phyloP scores from a whole-genome alignment of 2,888 invertebrate genomes.

The Drosophila macrothrix region DNA sequence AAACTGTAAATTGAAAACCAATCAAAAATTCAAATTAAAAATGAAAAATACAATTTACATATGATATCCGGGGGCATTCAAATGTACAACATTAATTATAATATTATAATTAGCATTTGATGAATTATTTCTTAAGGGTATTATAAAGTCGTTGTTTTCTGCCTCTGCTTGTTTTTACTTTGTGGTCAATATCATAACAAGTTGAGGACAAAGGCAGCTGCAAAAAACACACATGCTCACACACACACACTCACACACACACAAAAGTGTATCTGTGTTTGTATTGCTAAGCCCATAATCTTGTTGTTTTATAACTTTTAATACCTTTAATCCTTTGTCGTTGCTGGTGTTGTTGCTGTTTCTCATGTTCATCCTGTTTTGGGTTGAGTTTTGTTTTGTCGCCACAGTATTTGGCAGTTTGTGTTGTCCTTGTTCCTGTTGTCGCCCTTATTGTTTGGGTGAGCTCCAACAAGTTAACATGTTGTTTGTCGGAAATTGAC shows the following conservation, averaged over 20 bases:
- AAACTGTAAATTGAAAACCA: too few species aligned
- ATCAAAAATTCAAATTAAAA: too few species aligned
- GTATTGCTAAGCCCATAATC: constrained; percentile 72
- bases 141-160: constrained; percentile 2
- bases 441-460: constrained; percentile 20
- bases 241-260: background rate
- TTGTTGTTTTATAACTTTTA: constrained; percentile 80
- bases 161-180: background rate
- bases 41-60: too few species aligned
- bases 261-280: constrained; percentile 40
- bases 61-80: too few species aligned
- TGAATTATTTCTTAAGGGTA: constrained; percentile 9
- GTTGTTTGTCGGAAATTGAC: constrained; percentile 73
- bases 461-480: constrained; percentile 63
- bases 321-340: constrained; percentile 73
- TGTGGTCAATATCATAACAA: constrained; percentile 53
- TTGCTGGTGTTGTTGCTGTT: constrained; percentile 25
- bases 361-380: constrained; percentile 21
- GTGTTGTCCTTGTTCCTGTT: constrained; percentile 32
- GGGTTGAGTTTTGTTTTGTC: constrained; percentile 50
- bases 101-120: background rate
- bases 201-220: constrained; percentile 33
- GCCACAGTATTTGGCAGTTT: constrained; percentile 45
- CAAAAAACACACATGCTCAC: constrained; percentile 14
- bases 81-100: background rate